Base-by-base conservation (phyloP, 1,140 invertebrate genomes). In the Colletes gigas region DNA sequence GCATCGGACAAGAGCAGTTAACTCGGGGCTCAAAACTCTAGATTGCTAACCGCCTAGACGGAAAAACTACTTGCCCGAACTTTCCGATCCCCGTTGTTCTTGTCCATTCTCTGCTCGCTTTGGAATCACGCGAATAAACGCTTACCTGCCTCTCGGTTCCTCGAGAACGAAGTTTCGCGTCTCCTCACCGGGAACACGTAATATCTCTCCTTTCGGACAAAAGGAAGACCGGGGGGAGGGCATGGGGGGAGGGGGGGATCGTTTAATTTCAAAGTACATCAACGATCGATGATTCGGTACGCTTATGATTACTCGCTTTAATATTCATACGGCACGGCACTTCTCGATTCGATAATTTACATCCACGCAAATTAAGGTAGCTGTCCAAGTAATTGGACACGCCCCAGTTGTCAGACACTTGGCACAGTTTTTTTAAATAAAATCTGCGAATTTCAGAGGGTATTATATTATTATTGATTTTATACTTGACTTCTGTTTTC, bases 81-180 rank as follows among this genome's bases (percentile, higher is more conserved):
- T 79, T 79, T 30, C 50, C 68, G 59, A 55, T 30, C 30, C 69
- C 55, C 39, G 39, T 78, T 78, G 77, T 72, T 65, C 77, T 55
- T 55, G 7, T 41, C 41, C 17, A 44, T 78, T 63, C 21, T 50
- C 10, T 9, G 30, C 9, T 21, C 10, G 69, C 60, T 21, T 5
- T 39, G 30, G 50, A 30, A 21, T 63, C 77, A 63, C 68, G 65
- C 77, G 77, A 79, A 55, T 55, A 41, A 21, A 63, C 69, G 60
- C 55, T 77, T 77, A 75, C 50, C 73, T 30, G 44, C 63, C 8
- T 39, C 52, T 30, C 30, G 52, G 15, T 14, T 63, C 39, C 4
- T 44, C 65, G n/a, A 7, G 19, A 54, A 44, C 5, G 21, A 39
- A 50, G 50, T 77, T 77, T 60, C 66, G 44, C 50, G 68, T 69